These are phyloP conservation scores for Haliaeetus leucogaster DNA, from an alignment of 2,113 vertebrate genomes.

Conservation along the genomic window DNA sequence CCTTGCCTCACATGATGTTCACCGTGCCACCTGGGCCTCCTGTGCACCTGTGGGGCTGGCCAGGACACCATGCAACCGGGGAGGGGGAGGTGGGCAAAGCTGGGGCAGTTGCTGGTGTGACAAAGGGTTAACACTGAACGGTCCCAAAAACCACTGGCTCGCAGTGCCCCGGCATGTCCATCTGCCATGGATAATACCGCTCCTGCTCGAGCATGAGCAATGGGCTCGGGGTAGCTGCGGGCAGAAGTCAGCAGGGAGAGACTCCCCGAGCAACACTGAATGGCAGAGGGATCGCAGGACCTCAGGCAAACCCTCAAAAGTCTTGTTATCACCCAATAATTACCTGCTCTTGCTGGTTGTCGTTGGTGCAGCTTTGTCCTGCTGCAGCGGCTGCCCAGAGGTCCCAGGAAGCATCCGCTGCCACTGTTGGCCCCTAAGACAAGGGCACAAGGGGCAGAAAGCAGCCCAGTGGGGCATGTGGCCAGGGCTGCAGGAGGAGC, in stretches of 20 bases:
- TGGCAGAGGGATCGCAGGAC: not conserved
- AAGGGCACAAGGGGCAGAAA: not conserved
- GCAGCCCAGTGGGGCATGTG: accelerated
- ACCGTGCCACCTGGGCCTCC: conserved; percentile 66
- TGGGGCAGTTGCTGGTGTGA: not conserved
- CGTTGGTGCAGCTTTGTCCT: accelerated
- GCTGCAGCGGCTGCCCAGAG: not conserved
- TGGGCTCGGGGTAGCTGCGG: not conserved
- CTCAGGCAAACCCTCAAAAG: not conserved
- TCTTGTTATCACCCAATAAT: not conserved
- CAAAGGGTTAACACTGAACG: not conserved
- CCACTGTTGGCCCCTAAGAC: not conserved
- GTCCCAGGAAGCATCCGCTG: not conserved
- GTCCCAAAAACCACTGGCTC: not conserved
- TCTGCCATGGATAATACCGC: not conserved
- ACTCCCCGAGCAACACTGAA: accelerated
- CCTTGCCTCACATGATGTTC: conserved; percentile 24
- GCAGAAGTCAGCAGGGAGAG: not conserved
- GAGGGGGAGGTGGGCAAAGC: not conserved
- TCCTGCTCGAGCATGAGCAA: accelerated
- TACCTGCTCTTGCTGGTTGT: not conserved
- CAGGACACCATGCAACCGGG: not conserved
- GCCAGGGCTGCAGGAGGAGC: not conserved
- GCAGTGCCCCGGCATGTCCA: accelerated
- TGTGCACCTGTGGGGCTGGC: not conserved